These are phyloP conservation scores for Sitta europaea DNA, from an alignment of 2,113 vertebrate species.

Conservation along the genomic window DNA sequence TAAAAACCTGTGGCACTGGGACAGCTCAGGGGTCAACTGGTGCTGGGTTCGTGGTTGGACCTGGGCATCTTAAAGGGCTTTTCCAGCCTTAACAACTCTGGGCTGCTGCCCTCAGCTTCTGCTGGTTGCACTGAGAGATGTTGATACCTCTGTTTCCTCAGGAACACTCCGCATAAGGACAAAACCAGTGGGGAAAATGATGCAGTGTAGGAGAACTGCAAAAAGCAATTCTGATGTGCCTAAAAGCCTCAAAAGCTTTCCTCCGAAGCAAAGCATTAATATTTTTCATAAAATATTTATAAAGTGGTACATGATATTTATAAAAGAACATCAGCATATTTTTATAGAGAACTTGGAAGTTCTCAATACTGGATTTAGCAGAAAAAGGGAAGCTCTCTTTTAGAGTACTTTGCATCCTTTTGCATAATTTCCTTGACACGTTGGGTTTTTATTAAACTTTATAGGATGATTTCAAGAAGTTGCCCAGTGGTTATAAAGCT, in stretches of 20 bases:
- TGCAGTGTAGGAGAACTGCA: background rate
- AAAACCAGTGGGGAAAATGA: background rate
- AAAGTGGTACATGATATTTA: background rate
- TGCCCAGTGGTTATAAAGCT: background rate
- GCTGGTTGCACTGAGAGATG: background rate
- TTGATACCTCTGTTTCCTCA: background rate
- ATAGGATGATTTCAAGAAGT: background rate
- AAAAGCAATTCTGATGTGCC: background rate
- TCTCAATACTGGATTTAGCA: background rate
- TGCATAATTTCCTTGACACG: background rate
- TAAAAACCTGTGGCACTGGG: background rate
- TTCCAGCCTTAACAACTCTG: background rate
- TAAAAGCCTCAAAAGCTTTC: background rate
- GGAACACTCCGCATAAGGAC: background rate
- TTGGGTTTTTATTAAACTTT: background rate
- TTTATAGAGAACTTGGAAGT: background rate
- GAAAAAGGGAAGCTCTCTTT: background rate
- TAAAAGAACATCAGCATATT: background rate
- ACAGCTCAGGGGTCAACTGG: fast-evolving
- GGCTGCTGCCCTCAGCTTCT: background rate
- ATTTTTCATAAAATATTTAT: conserved; percentile 6
- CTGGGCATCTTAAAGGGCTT: background rate
- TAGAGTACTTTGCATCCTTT: background rate
- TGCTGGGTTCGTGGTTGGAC: fast-evolving
- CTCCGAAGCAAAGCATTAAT: background rate